phyloP scores from a whole-genome alignment of 2,888 invertebrate genomes.

The Drosophila multiciliata region DNA sequence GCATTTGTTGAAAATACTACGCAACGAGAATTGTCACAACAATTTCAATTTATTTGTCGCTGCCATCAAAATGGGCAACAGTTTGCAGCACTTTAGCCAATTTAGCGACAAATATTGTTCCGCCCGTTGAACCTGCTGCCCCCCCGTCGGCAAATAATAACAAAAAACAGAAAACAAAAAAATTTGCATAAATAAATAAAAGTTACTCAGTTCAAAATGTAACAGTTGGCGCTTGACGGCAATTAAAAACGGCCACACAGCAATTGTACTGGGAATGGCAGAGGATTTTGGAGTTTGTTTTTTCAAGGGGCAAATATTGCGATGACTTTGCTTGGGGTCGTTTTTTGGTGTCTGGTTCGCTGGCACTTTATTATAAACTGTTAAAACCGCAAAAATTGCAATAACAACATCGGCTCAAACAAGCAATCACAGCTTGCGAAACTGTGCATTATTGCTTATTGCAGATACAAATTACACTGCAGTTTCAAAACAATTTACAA shows the following conservation, averaged over 20 bases:
- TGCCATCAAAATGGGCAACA: conserved; percentile 55
- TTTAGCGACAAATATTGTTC: conserved; percentile 68
- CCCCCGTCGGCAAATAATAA: not conserved
- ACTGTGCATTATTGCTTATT: not conserved
- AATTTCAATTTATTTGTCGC: conserved; percentile 67
- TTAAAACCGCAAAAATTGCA: conserved; percentile 65
- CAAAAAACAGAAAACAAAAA: conserved; percentile 15
- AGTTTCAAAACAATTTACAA: not conserved
- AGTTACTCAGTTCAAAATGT: conserved; percentile 63
- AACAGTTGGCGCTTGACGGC: conserved; percentile 74
- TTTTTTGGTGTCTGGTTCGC: conserved; percentile 58
- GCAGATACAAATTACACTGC: not conserved
- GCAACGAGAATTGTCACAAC: conserved; percentile 65
- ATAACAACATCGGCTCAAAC: conserved; percentile 11
- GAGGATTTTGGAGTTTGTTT: conserved; percentile 26
- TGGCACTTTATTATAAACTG: conserved; percentile 70
- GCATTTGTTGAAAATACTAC: conserved; percentile 36
- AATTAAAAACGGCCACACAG: conserved; percentile 61
- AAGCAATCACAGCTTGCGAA: not conserved
- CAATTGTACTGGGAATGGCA: conserved; percentile 5
- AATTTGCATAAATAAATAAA: conserved; percentile 80
- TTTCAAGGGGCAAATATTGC: conserved; percentile 10
- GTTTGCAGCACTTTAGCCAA: conserved; percentile 64
- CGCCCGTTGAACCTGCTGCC: conserved; percentile 1
- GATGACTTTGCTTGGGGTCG: conserved; percentile 29